Conservation (phyloP, 2,797 vertebrate genomes). For the Pempheris klunzingeri region DNA sequence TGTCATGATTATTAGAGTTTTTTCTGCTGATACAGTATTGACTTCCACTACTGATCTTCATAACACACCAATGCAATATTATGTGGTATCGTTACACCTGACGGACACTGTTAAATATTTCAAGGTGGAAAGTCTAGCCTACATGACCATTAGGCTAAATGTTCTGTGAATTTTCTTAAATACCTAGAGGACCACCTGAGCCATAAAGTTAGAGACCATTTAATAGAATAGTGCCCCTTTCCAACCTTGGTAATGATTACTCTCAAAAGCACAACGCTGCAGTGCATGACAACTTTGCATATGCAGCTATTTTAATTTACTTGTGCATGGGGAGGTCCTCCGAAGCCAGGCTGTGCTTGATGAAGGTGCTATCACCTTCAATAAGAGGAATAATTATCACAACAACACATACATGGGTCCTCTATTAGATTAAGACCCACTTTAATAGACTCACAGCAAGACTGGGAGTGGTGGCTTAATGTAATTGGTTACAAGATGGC, state of each 20-base stretch:
- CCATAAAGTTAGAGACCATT: slow-evolving; percentile 63
- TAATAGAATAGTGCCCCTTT: slow-evolving; percentile 55
- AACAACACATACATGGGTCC: slow-evolving; percentile 79
- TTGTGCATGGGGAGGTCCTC: slow-evolving; percentile 64
- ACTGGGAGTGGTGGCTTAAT: slow-evolving; percentile 74
- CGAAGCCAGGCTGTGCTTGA: slow-evolving; percentile 68
- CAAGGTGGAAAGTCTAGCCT: slow-evolving; percentile 18
- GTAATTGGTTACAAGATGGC: slow-evolving; percentile 79
- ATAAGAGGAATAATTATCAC: slow-evolving; percentile 82
- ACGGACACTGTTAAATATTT: slow-evolving; percentile 31
- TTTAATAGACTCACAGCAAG: slow-evolving; percentile 79
- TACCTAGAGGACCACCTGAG: slow-evolving; percentile 24
- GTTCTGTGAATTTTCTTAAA: slow-evolving; percentile 34
- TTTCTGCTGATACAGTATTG: slow-evolving; percentile 21
- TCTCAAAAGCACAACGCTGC: slow-evolving; percentile 49
- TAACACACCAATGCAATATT: not conserved
- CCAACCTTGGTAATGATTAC: slow-evolving; percentile 60
- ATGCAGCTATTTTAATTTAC: slow-evolving; percentile 73
- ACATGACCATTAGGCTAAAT: slow-evolving; percentile 46
- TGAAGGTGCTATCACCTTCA: slow-evolving; percentile 80
- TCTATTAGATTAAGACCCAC: slow-evolving; percentile 78
- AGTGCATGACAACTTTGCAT: slow-evolving; percentile 51
- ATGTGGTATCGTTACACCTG: slow-evolving; percentile 17
- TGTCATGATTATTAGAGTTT: not conserved
- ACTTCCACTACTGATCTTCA: slow-evolving; percentile 32